These are phyloP conservation scores for Chloebia gouldiae DNA, from an alignment of 2,113 vertebrate species.

Conservation along the genomic window DNA sequence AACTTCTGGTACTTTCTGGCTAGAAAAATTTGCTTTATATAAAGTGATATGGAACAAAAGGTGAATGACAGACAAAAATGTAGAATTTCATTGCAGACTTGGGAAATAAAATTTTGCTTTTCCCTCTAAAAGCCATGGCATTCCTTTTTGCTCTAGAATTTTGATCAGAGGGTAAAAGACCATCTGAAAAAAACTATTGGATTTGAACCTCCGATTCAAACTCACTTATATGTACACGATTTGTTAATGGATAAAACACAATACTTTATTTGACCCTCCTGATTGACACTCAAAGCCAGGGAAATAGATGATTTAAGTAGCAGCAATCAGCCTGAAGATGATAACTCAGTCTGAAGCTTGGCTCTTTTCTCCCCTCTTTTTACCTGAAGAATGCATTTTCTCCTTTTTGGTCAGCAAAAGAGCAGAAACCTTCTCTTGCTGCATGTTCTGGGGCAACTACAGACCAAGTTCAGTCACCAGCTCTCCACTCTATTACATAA, in stretches of 20 bases:
- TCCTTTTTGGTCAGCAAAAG: neutral
- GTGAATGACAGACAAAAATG: neutral
- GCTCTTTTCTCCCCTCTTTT: neutral
- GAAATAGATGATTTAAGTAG: neutral
- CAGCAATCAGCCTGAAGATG: neutral
- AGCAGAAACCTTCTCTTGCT: neutral
- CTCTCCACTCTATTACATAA: rapidly evolving
- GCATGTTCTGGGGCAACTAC: neutral
- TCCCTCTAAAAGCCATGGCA: neutral
- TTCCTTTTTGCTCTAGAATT: neutral
- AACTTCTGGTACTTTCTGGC: neutral
- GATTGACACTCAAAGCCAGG: neutral
- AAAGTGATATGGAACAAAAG: neutral
- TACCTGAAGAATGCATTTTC: neutral
- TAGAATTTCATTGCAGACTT: neutral
- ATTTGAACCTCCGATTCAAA: neutral
- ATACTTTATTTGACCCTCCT: neutral
- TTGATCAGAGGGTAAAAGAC: neutral
- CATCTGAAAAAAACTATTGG: neutral
- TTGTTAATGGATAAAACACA: neutral
- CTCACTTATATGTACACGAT: neutral
- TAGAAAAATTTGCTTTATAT: neutral
- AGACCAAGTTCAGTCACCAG: neutral
- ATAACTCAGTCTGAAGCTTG: neutral
- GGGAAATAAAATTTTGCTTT: neutral